Base-by-base conservation (phyloP, 2,797 vertebrate species). In the Platalea minor region DNA sequence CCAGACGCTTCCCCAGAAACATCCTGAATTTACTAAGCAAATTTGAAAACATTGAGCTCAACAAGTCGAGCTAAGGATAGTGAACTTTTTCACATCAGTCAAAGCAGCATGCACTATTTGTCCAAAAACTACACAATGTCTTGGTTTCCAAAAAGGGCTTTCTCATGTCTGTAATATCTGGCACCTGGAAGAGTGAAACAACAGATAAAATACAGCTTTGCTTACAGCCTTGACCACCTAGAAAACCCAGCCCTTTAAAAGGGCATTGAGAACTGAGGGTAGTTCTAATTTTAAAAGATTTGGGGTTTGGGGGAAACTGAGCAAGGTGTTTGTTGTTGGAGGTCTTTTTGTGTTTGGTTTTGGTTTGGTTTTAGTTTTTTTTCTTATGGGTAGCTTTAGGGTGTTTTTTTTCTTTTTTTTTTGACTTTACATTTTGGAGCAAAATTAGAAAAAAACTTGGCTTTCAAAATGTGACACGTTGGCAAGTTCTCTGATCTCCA, bases 1-100 rank as follows among this genome's bases (percentile, higher is more conserved):
- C 98, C 98, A 57, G 98, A 98, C 31, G 98, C 98, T 94, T 98
- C 98, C 54, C 98, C 98, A 88, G 98, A 99, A 91, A 99, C 96
- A 96, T 99, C 98, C 89, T 98, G 98, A 92, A 99, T 99, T 94
- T 98, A 96, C 25, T 53, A 54, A 75, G 79, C 91, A 95, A 97
- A 98, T 17, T 97, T 96, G 96, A 99, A 99, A 93, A 98, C 91
- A 17, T 87, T 82, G 37, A 98, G 96, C 39, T 98, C 94, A 25
- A 98, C 96, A 81, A 99, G 94, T 79, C 29, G 91, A 20, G 97
- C 93, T 69, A 99, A 82, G 67, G 98, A 98, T 51, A 99, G 33
- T 95, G 3, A 98, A 96, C 39, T 97, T 81, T 69, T 98, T 95
- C 70, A 88, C 9, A 17, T 97, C 96, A 48, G 92, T 80, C 65